A percentile compares a stretch with the other conserved stretches of the same genome.
phyloP scores from a whole-genome alignment of 2,797 vertebrate species.

The Halcyon badia region DNA sequence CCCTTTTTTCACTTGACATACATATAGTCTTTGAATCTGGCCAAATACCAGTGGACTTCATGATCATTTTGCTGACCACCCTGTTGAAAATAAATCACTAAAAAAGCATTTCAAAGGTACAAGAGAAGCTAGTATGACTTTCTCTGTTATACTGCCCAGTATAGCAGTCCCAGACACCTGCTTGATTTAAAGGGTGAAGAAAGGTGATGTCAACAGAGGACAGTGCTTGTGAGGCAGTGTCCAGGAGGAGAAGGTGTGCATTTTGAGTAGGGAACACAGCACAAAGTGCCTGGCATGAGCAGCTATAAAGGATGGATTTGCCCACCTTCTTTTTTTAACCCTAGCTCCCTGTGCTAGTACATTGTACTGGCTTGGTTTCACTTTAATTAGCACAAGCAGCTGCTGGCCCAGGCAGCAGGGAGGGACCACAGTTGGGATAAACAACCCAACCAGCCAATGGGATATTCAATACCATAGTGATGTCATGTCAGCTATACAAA shows the following conservation, averaged over 20 bases:
- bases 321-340: too few species aligned
- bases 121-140: not conserved
- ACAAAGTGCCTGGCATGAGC: not conserved
- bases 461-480: too few species aligned
- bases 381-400: not conserved
- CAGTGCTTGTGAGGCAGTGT: fast-evolving
- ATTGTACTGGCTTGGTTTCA: not conserved
- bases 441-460: too few species aligned
- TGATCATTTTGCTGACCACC: not conserved
- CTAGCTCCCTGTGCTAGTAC: not conserved
- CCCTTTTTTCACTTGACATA: not conserved
- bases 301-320: not conserved
- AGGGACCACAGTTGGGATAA: not conserved
- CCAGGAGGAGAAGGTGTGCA: not conserved
- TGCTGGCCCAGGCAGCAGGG: not conserved
- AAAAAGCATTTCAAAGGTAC: not conserved
- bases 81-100: not conserved
- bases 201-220: not conserved
- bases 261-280: not conserved
- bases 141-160: not conserved
- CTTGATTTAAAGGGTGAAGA: not conserved
- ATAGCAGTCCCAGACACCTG: not conserved
- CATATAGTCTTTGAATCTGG: not conserved
- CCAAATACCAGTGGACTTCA: not conserved
- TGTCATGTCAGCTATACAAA: too few species aligned